Conservation (phyloP, 1,140 invertebrate genomes). For the Rhopalosiphum padi region DNA sequence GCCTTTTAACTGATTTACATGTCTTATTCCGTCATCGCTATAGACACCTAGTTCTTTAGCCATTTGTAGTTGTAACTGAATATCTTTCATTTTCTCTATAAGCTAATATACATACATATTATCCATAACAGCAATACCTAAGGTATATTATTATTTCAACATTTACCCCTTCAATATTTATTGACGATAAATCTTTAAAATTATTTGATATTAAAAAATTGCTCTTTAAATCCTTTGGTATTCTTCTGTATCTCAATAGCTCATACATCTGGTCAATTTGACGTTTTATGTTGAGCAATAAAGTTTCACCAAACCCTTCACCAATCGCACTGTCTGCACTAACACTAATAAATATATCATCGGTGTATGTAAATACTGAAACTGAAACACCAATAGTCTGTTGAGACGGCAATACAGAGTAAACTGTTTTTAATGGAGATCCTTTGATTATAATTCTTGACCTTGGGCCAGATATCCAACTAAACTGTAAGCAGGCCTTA, state of each 20-base stretch:
- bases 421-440: conserved; percentile 65
- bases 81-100: conserved; percentile 65
- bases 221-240: conserved; percentile 65
- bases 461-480: conserved; percentile 67
- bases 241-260: conserved; percentile 65
- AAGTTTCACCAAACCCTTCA: conserved; percentile 38
- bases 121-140: neutral
- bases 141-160: neutral
- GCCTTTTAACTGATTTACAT: conserved; percentile 66
- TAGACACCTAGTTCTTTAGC: conserved; percentile 63
- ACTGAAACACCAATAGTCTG: conserved; percentile 65
- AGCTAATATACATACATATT: conserved; percentile 59
- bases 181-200: conserved; percentile 37
- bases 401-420: conserved; percentile 66
- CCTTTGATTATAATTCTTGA: conserved; percentile 63
- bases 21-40: conserved; percentile 60
- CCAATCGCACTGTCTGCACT: conserved; percentile 63
- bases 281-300: conserved; percentile 45
- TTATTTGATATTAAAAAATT: neutral
- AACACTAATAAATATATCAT: conserved; percentile 66
- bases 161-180: conserved; percentile 24
- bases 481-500: conserved; percentile 63
- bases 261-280: conserved; percentile 66
- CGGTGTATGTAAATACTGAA: conserved; percentile 68
- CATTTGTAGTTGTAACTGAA: conserved; percentile 67